Base-by-base conservation (phyloP, 92 coral and sea anemone genomes). In the Montipora capitata region DNA sequence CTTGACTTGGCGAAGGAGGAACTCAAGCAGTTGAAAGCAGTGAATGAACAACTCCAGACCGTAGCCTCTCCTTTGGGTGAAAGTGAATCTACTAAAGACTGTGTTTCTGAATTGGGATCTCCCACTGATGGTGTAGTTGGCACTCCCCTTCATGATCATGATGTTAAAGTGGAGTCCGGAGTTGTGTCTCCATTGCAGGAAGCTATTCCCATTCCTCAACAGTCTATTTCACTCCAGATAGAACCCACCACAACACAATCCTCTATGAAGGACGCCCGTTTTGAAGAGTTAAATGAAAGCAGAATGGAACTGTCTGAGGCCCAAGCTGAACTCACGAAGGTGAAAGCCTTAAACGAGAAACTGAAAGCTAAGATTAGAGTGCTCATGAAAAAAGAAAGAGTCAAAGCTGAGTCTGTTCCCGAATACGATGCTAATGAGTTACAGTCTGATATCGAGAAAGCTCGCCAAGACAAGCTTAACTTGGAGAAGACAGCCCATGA, bases 331-430 rank as follows among this genome's bases (percentile, higher is more conserved):
- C 89, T 93, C 18, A 77, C 92, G 18, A 78, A 74, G 15, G 68
- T 77, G n/a, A 93, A 91, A 57, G 87, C 89, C n/a, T 17, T 89
- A 44, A 95, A 95, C 77, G 96, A 95, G 76, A 95, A 93, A 69
- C 75, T 95, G 40, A 95, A 93, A 75, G 93, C 89, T 40, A 95
- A 88, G 70, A 77, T 95, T n/a, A 71, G 87, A 65, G 94, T 79
- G 64, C 63, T 90, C 6, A 78, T 93, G 40, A 93, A 95, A 73
- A 95, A 92, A 71, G 85, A 72, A 73, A 87, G 78, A 91, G 93
- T 6, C 64, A 88, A 73, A 85, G 38, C 44, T 89, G 90, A 44
- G 51, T 69, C 69, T 72, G 58, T 54, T 7, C 79, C 76, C 7
- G 94, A 81, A 17, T 68, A 38, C 5, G 98, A 95, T 62, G 70